Evolutionary conservation across 2,888 invertebrate genomes (phyloP), one percentile per base, ranked within the genome.

Genomic region (Pomacea canaliculata): DNA sequence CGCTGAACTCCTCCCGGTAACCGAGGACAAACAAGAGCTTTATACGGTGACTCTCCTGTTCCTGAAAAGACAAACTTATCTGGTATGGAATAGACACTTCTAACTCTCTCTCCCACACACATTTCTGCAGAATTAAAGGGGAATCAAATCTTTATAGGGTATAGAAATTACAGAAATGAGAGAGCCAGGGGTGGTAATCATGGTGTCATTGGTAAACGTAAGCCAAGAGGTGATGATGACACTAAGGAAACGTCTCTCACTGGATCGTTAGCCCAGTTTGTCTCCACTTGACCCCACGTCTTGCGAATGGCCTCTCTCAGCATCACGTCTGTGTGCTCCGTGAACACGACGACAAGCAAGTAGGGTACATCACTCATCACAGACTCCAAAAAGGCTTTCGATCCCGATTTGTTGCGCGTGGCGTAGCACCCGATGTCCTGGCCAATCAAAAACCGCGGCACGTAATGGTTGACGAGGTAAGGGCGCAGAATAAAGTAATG

Each of bases 401-500:
- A 0, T 19, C 63, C 63, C 10, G 23, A 7, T 12, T 27, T 19
- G n/a, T 27, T 27, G 63, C 10, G 23, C 18, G 10, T 27, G 27
- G 23, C 12, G 27, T 3, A 63, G 23, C n/a, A 23, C 18, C 23
- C 23, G 13, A 23, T 23, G 63, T 63, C 63, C 23, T 63, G 63
- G 2, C 63, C 63, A 27, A 63, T 63, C 63, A 63, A 27, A 27
- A 63, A 63, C 18, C 27, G 10, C 23, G 63, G 63, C 63, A 63
- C 63, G 63, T 63, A 63, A 3, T 63, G n/a, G 63, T 63, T 63
- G 63, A 63, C 63, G 63, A 63, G n/a, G 63, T 63, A 23, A 27
- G 63, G 63, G 23, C 63, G n/a, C 23, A 63, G 63, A 10, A 63
- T 10, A 19, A 63, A 63, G 63, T 63, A 63, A 19, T 63, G 23